These are phyloP conservation scores for Leuctra nigra DNA, from an alignment of 2,888 invertebrate genomes.

Conservation along the genomic window DNA sequence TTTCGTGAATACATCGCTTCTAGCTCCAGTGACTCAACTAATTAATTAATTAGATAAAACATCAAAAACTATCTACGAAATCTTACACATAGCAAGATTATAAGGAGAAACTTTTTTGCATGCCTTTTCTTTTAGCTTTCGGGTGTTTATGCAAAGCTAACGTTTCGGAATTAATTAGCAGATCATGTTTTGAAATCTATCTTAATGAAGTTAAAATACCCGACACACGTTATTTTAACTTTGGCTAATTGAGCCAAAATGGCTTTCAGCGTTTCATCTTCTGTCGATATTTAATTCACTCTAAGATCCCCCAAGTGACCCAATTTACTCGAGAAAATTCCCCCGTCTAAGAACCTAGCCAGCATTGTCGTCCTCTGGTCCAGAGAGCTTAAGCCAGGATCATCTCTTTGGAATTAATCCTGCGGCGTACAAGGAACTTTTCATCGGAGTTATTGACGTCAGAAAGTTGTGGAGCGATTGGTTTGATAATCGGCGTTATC, in stretches of 20 bases:
- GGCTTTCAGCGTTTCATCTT: too few relatives aligned
- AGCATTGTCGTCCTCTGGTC: neutral
- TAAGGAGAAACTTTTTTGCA: too few relatives aligned
- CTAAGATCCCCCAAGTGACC: slow-evolving; percentile 28
- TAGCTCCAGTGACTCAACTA: neutral
- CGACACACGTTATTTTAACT: too few relatives aligned
- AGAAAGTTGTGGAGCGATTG: neutral
- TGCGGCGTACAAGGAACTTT: slow-evolving; percentile 3
- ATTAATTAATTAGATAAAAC: slow-evolving; percentile 5
- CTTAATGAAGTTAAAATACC: too few relatives aligned
- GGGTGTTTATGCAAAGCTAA: too few relatives aligned
- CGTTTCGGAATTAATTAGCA: too few relatives aligned
- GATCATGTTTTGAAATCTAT: too few relatives aligned
- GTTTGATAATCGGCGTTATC: neutral
- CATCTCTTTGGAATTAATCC: slow-evolving; percentile 13
- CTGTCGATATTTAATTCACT: too few relatives aligned
- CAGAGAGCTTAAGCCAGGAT: neutral
- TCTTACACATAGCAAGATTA: too few relatives aligned
- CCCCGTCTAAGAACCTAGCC: neutral
- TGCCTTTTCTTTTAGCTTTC: too few relatives aligned
- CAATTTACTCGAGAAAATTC: slow-evolving; percentile 23
- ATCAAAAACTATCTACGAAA: slow-evolving; percentile 6
- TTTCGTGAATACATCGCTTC: neutral
- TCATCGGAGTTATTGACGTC: neutral
- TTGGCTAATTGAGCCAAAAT: too few relatives aligned